These are phyloP conservation scores for Catostomus latipinnis DNA, from an alignment of 2,797 vertebrate genomes.

Conservation along the genomic window DNA sequence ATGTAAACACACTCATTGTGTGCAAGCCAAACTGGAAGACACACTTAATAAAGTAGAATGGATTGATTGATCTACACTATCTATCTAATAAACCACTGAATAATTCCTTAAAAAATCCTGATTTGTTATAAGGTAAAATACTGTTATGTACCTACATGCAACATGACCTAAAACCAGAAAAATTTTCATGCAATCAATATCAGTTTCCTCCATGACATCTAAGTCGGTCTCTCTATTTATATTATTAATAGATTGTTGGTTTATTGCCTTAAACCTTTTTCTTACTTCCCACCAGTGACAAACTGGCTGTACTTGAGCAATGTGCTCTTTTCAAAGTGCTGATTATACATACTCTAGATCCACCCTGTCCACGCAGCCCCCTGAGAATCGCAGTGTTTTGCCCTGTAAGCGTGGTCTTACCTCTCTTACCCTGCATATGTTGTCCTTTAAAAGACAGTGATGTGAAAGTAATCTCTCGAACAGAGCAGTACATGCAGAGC, in stretches of 20 bases:
- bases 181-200: too few species aligned
- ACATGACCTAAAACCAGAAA: too few species aligned
- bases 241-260: conserved; percentile 73
- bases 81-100: too few species aligned
- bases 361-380: conserved; percentile 35
- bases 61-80: too few species aligned
- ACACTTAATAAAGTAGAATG: too few species aligned
- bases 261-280: conserved; percentile 76
- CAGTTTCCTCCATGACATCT: background rate
- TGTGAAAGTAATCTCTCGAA: conserved; percentile 60
- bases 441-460: conserved; percentile 65
- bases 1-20: too few species aligned
- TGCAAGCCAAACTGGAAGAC: too few species aligned
- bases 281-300: conserved; percentile 75
- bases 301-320: conserved; percentile 61
- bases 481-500: conserved; percentile 32
- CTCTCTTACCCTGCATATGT: conserved; percentile 64
- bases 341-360: conserved; percentile 64
- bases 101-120: too few species aligned
- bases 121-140: too few species aligned
- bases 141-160: too few species aligned
- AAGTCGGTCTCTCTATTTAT: conserved; percentile 53
- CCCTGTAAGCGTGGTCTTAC: conserved; percentile 47
- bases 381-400: conserved; percentile 52
- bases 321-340: conserved; percentile 66